These are phyloP conservation scores for Sebastes nivosus DNA, from an alignment of 2,797 vertebrate genomes.

Conservation along the genomic window DNA sequence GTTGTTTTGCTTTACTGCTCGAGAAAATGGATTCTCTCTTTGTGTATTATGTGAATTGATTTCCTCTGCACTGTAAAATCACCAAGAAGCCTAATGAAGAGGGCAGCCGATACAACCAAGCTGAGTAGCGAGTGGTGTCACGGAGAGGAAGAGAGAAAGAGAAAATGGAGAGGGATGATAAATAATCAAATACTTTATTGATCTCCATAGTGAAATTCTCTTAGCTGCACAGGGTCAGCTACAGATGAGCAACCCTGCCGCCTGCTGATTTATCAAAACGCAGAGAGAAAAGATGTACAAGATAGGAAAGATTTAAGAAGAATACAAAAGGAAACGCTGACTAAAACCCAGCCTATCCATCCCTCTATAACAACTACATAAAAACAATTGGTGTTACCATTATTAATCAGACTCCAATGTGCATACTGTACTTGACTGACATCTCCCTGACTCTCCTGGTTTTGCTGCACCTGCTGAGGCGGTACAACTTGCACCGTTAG, in stretches of 20 bases:
- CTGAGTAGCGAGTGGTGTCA: conserved; percentile 23
- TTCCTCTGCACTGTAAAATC: conserved; percentile 53
- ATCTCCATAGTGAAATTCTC: conserved; percentile 49
- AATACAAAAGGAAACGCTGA: not conserved
- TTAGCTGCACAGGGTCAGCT: conserved; percentile 28
- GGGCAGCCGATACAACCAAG: conserved; percentile 14
- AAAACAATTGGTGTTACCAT: not conserved
- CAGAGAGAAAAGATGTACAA: not conserved
- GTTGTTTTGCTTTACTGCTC: conserved; percentile 39
- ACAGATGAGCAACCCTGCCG: conserved; percentile 9
- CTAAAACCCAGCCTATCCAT: not conserved
- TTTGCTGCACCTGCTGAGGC: not conserved
- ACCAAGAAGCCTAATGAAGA: conserved; percentile 57
- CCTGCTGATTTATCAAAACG: not conserved
- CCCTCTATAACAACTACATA: not conserved
- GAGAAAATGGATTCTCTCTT: conserved; percentile 49
- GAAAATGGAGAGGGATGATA: conserved; percentile 48
- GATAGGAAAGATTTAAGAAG: not conserved
- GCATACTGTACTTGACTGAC: not conserved
- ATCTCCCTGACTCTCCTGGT: not conserved
- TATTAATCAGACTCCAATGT: not conserved
- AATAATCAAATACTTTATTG: conserved; percentile 69
- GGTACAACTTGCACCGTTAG: not conserved
- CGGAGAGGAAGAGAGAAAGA: not conserved
- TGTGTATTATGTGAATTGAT: conserved; percentile 55